These are phyloP conservation scores for Zelleria hepariella DNA, from an alignment of 2,888 invertebrate genomes.

Conservation along the genomic window DNA sequence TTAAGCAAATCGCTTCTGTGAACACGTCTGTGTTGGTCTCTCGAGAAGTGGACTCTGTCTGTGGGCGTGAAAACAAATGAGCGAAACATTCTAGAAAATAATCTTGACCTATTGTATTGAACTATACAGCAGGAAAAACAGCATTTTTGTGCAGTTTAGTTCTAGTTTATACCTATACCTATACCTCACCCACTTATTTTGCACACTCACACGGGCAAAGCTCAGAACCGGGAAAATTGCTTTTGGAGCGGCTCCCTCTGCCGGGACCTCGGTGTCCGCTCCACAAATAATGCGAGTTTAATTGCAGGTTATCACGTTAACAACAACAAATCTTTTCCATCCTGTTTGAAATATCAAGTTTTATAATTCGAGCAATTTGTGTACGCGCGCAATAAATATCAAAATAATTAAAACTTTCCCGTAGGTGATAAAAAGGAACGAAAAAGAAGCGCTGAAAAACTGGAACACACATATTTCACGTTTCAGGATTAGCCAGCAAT, in stretches of 20 bases:
- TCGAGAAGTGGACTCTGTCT: not conserved
- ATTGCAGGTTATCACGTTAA: conserved; percentile 21
- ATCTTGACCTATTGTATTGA: too few relatives aligned
- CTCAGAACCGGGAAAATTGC: conserved; percentile 9
- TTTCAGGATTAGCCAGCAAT: conserved; percentile 51
- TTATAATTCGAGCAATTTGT: not conserved
- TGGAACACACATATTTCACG: not conserved
- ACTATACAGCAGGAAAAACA: too few relatives aligned
- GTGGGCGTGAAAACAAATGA: too few relatives aligned
- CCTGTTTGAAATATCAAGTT: not conserved
- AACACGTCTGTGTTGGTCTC: not conserved
- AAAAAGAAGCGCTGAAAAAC: not conserved
- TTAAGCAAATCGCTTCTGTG: conserved; percentile 49
- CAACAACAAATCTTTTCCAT: not conserved
- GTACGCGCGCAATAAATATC: not conserved
- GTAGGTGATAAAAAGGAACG: not conserved
- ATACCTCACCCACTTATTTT: too few relatives aligned
- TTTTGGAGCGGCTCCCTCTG: conserved; percentile 32
- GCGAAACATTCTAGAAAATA: too few relatives aligned
- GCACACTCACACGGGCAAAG: not conserved
- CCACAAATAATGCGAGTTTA: conserved; percentile 40
- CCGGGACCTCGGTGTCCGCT: not conserved
- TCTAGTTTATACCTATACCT: too few relatives aligned
- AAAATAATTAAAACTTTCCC: not conserved
- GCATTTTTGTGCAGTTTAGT: too few relatives aligned